Conservation (phyloP, 2,797 vertebrate genomes). For the Spinus pinus region DNA sequence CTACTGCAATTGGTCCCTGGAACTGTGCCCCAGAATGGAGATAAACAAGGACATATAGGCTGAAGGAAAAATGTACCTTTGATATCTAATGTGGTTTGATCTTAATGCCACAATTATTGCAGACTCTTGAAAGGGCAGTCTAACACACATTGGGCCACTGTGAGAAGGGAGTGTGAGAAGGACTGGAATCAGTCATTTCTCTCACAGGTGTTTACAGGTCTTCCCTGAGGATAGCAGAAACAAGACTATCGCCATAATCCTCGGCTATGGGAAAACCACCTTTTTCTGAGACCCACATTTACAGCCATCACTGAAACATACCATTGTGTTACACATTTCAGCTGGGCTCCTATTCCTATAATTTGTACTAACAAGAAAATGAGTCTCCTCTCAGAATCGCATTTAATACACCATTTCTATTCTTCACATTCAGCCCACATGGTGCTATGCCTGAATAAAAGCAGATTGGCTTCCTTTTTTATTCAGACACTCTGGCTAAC, state of each 20-base stretch:
- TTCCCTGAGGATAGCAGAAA: background rate
- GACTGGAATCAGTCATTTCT: background rate
- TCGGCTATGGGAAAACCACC: background rate
- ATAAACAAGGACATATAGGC: background rate
- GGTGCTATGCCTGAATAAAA: constrained; percentile 45
- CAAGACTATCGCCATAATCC: background rate
- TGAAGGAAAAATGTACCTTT: background rate
- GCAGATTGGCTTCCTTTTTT: constrained; percentile 60
- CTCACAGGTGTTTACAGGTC: background rate
- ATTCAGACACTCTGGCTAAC: constrained; percentile 47
- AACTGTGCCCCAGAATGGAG: background rate
- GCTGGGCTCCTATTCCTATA: background rate
- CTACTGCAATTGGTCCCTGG: background rate
- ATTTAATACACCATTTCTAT: constrained; percentile 12
- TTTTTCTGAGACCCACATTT: background rate
- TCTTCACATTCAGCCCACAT: constrained; percentile 44
- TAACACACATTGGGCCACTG: fast-evolving
- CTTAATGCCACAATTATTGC: background rate
- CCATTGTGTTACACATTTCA: background rate
- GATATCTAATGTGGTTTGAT: background rate
- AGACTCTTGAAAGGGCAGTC: background rate
- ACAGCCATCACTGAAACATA: background rate
- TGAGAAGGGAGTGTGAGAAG: background rate
- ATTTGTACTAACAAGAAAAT: constrained; percentile 40
- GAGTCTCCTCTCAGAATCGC: background rate